Base-by-base conservation (phyloP, 2,888 invertebrate species). In the Caenorhabditis parvicauda region DNA sequence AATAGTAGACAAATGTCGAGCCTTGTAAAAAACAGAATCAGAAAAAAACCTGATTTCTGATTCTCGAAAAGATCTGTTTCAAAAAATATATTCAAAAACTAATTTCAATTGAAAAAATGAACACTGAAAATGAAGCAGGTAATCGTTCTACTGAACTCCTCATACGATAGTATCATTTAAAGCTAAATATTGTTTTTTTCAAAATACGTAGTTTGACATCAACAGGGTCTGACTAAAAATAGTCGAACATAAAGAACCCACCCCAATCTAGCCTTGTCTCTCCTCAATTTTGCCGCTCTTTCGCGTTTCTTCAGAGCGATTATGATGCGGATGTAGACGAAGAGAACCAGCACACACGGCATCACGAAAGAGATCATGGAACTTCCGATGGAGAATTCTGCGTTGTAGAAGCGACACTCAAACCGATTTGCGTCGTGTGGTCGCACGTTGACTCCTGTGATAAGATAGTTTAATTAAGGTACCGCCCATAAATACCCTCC, bases 321-420 rank as follows among this genome's bases (percentile, higher is more conserved):
- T 27, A 74, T 70, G 46, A 84, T 84, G 53, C 82, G 77, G 71
- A 82, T 82, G 71, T 84, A 84, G 29, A 85, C 81, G 62, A 84
- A 82, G 43, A 85, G 77, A 77, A 85, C 84, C 45, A 84, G 75
- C 46, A 83, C 69, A 35, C 83, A 82, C 9, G 84, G 84, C 57
- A 85, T 83, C 67, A 83, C 83, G 39, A 62, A 62, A 7, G 83
- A 83, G 21, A 83, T 83, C 79, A 83, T 81, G 14, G 67, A 70
- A 29, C 66, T 66, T 21, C 81, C 82, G 55, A 85, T 83, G 19
- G 84, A 77, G 72, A 84, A 85, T 69, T 84, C 83, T 3, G 84
- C 82, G 74, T 84, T 84, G 72, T 83, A 84, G 73, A 85, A 85
- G 9, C 81, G 76, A 70, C 85, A 84, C 50, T 80, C 81, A 65